Conservation (phyloP, 2,797 vertebrate genomes). For the Hydrocynus forskahlii region DNA sequence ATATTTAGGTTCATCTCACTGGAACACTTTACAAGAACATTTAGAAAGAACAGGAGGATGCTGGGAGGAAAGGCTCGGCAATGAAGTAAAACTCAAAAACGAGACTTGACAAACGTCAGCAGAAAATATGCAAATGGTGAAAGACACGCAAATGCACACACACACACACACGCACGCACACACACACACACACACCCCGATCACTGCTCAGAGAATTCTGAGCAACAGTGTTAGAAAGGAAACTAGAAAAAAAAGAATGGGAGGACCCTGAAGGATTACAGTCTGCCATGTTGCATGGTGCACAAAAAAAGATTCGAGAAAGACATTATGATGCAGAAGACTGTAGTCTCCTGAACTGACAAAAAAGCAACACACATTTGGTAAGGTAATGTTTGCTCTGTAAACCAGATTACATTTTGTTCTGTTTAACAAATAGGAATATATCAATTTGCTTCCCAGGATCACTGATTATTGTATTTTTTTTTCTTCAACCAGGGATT, state of each 20-base stretch:
- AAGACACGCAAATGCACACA: slow-evolving; percentile 10
- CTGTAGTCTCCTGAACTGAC: slow-evolving; percentile 41
- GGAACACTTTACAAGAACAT: slow-evolving; percentile 89
- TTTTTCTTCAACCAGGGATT: slow-evolving; percentile 73
- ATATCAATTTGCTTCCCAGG: slow-evolving; percentile 69
- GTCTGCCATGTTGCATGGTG: slow-evolving; percentile 61
- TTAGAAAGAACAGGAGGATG: slow-evolving; percentile 87
- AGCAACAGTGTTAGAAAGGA: neutral
- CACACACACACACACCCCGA: slow-evolving; percentile 8
- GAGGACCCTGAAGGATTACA: slow-evolving; percentile 43
- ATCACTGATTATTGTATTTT: slow-evolving; percentile 59
- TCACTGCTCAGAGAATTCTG: neutral
- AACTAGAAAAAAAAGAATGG: neutral
- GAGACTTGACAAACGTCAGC: slow-evolving; percentile 9
- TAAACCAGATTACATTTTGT: slow-evolving; percentile 74
- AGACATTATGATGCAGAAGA: slow-evolving; percentile 40
- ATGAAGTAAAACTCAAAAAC: slow-evolving; percentile 41
- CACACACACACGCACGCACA: slow-evolving; percentile 9
- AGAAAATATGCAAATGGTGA: slow-evolving; percentile 44
- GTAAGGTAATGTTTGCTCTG: slow-evolving; percentile 56
- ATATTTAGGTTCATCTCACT: slow-evolving; percentile 87
- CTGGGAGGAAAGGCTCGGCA: slow-evolving; percentile 71
- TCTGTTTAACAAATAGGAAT: slow-evolving; percentile 67
- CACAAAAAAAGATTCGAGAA: slow-evolving; percentile 27
- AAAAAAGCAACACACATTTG: slow-evolving; percentile 39